Evolutionary conservation across 2,113 vertebrate genomes (phyloP), one percentile per base, ranked within the genome.

Genomic region (Melierax canorus): DNA sequence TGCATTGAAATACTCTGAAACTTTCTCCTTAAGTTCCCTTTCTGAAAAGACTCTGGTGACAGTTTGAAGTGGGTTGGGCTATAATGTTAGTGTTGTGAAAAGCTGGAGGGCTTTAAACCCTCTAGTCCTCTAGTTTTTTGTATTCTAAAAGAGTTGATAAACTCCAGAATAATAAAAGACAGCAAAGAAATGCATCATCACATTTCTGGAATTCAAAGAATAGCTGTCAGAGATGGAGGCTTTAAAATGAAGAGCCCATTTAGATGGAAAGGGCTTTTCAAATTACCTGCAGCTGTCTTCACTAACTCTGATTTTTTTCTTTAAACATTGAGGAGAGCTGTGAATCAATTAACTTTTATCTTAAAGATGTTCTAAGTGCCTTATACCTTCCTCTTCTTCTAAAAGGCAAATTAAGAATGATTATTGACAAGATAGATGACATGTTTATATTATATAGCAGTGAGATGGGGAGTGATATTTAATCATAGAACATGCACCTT

Each of bases 281-380:
- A 53, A 30, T 83, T 88, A 74, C 63, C 7, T 72, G 45, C 38
- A 63, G 34, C 77, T 75, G 41, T 79, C 21, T 85, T 94, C 56
- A 59, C 92, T 96, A 80, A 56, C 19, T 56, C 45, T 58, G 62
- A 67, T 43, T 85, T 68, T 90, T 46, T 45, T 41, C 17, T 88
- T 87, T 78, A 66, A 71, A 53, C 36, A 68, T 82, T 50, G 90
- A 90, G 77, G 69, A 27, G 93, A 91, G 93, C 77, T 84, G 73
- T 85, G 59, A 96, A 91, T 88, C 78, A 86, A 93, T 92, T 90
- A 94, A 90, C 73, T 56, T 92, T 94, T 74, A 38, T 48, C 79
- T 95, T 75, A 45, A 34, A 58, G 34, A 15, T 38, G 36, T 92
- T 86, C 82, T 39, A 63, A 43, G 38, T 95, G 21, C 53, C 63